Evolutionary conservation across 1,140 invertebrate genomes (phyloP).

Genomic region (Listronotus oregonensis): DNA sequence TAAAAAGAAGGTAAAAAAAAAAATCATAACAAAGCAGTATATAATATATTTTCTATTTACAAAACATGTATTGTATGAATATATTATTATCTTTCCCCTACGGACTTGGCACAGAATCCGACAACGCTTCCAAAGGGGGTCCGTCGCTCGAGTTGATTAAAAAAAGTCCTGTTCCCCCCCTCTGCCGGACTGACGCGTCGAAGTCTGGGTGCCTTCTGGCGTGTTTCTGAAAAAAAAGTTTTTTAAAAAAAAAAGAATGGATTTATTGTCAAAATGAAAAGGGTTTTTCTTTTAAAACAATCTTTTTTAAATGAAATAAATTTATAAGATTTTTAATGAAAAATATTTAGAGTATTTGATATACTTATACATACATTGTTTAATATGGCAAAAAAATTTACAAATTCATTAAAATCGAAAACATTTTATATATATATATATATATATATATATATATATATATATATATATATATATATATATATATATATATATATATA

Average conservation of each 20-base stretch:
- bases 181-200: constrained; percentile 60
- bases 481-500: no score
- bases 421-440: no score
- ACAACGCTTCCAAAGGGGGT: constrained; percentile 58
- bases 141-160: constrained; percentile 60
- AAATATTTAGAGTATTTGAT: no score
- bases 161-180: constrained; percentile 58
- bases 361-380: no score
- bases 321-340: neutral
- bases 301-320: neutral
- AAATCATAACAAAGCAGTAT: constrained; percentile 33
- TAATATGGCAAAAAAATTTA: no score
- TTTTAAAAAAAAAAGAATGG: neutral
- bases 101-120: constrained; percentile 57
- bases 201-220: constrained; percentile 66
- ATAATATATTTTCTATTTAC: constrained; percentile 38
- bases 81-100: constrained; percentile 32
- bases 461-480: no score
- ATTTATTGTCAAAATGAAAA: neutral
- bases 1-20: no score
- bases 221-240: constrained; percentile 61
- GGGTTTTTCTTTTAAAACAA: neutral
- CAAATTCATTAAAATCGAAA: no score
- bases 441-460: no score
- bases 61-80: constrained; percentile 28